phyloP scores from a whole-genome alignment of 2,113 vertebrate species.

The Lophochroa leadbeateri region DNA sequence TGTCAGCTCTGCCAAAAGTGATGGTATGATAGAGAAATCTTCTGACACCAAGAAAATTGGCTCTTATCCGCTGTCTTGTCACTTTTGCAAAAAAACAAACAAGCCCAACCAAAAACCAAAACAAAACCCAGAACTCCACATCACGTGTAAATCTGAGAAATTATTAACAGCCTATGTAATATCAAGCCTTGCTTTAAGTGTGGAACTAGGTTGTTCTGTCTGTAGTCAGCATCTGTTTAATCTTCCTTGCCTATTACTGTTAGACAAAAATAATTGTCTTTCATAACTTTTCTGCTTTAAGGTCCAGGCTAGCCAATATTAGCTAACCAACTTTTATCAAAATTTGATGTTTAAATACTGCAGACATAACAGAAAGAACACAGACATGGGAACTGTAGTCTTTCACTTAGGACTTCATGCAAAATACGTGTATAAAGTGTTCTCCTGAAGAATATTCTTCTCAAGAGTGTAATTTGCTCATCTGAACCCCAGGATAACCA shows the following conservation, averaged over 20 bases:
- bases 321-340: neutral
- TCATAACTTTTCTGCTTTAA: neutral
- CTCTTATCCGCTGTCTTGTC: neutral
- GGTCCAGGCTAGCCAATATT: neutral
- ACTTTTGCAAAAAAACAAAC: neutral
- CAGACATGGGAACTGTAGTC: neutral
- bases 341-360: neutral
- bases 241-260: neutral
- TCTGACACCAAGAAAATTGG: neutral
- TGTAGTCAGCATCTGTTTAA: neutral
- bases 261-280: neutral
- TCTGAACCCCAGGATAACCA: neutral
- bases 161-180: neutral
- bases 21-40: neutral
- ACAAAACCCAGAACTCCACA: neutral
- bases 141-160: neutral
- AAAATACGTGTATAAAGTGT: neutral
- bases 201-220: neutral
- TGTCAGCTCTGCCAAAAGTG: neutral
- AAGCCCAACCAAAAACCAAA: neutral
- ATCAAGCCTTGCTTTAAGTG: neutral
- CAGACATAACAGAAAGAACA: neutral
- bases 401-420: neutral
- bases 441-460: neutral
- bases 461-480: neutral